Percentiles rank a stretch among this genome's conserved stretches.
Evolutionary conservation across 2,888 invertebrate genomes (phyloP).

Genomic region (Tenthredo mesomela): DNA sequence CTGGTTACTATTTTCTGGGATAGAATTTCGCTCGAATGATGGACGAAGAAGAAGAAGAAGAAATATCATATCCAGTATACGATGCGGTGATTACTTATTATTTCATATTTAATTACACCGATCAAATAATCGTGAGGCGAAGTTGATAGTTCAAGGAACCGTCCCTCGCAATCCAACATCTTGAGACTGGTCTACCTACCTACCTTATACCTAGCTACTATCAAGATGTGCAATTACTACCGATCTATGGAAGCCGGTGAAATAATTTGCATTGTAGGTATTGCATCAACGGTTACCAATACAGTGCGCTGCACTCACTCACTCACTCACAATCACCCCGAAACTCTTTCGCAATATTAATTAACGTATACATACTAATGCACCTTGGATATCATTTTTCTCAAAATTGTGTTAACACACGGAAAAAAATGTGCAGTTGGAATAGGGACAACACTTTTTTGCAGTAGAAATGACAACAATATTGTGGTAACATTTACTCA

Average conservation of each 20-base stretch:
- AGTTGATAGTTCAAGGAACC: constrained; percentile 49
- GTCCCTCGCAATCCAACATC: constrained; percentile 23
- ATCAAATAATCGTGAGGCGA: constrained; percentile 38
- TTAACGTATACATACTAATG: too few species aligned
- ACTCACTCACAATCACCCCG: not conserved
- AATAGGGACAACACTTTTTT: too few species aligned
- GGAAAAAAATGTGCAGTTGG: too few species aligned
- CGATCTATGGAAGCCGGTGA: constrained; percentile 26
- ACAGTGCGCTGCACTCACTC: too few species aligned
- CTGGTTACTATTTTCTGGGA: not conserved
- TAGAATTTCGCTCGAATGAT: not conserved
- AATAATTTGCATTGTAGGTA: constrained; percentile 47
- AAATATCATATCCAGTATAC: constrained; percentile 9
- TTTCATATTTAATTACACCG: constrained; percentile 42
- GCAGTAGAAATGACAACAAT: too few species aligned
- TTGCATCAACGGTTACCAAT: constrained; percentile 5
- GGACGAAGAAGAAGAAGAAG: not conserved
- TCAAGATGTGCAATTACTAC: constrained; percentile 40
- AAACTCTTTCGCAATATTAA: constrained; percentile 38
- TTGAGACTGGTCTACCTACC: not conserved
- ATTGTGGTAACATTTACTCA: too few species aligned
- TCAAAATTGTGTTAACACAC: too few species aligned
- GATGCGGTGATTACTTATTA: constrained; percentile 22
- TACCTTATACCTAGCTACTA: not conserved
- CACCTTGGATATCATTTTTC: too few species aligned